A percentile compares a stretch with the other conserved stretches of the same genome.
Evolutionary conservation across 2,113 vertebrate genomes (phyloP).

Genomic region (Nettapus auritus): DNA sequence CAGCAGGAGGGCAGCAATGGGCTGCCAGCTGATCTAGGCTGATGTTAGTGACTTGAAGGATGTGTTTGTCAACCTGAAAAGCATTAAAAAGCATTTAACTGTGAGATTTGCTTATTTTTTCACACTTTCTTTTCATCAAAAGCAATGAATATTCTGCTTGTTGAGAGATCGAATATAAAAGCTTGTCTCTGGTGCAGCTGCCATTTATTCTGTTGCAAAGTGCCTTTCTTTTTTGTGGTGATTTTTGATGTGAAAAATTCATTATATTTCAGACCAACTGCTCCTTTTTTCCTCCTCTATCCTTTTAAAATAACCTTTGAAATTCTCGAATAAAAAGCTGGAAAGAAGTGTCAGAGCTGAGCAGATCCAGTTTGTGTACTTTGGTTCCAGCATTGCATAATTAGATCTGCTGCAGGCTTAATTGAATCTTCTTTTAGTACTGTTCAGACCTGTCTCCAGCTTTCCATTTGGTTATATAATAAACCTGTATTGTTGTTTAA

Average conservation of each 20-base stretch:
- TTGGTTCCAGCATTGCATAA: slow-evolving; percentile 41
- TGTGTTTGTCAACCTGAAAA: neutral
- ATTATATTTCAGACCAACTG: neutral
- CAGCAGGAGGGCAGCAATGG: neutral
- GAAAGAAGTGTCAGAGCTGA: slow-evolving; percentile 24
- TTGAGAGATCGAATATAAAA: slow-evolving; percentile 8
- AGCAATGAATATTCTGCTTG: neutral
- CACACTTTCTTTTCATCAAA: neutral
- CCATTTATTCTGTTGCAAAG: neutral
- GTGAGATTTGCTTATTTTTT: neutral
- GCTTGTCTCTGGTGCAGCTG: neutral
- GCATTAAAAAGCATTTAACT: neutral
- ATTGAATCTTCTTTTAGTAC: slow-evolving; percentile 59
- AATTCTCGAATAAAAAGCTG: slow-evolving; percentile 38
- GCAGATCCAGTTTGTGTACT: neutral
- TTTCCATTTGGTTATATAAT: slow-evolving; percentile 50
- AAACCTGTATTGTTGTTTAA: slow-evolving; percentile 62
- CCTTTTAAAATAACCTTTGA: neutral
- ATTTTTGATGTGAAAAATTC: slow-evolving; percentile 23
- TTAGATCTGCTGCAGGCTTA: slow-evolving; percentile 50
- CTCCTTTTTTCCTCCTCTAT: neutral
- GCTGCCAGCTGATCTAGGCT: neutral
- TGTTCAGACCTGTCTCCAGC: slow-evolving; percentile 29
- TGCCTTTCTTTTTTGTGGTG: neutral
- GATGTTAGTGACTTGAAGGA: neutral